phyloP scores from a whole-genome alignment of 2,113 vertebrate genomes.

The Neoarius graeffei region DNA sequence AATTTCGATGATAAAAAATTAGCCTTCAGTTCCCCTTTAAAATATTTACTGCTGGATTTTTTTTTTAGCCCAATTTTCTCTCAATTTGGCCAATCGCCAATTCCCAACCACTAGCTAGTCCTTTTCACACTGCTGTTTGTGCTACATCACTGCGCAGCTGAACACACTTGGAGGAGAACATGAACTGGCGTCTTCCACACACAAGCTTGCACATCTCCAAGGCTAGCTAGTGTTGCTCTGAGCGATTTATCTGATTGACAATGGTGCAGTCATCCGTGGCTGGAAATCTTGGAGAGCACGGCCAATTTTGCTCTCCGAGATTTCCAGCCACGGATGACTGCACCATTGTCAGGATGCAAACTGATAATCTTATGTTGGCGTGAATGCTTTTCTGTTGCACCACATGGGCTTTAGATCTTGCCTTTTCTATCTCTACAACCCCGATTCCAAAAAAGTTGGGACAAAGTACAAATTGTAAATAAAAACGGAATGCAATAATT shows the following conservation, averaged over 20 bases:
- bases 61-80: not conserved
- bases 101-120: not conserved
- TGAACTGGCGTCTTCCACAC: not conserved
- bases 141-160: not conserved
- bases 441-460: no score
- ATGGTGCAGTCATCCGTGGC: not conserved
- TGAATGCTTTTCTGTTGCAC: not conserved
- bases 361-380: not conserved
- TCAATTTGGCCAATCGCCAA: not conserved
- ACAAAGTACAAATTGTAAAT: no score
- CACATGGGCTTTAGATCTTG: not conserved
- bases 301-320: not conserved
- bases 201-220: not conserved
- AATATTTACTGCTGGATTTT: not conserved
- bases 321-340: not conserved
- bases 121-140: not conserved
- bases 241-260: not conserved
- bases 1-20: no score
- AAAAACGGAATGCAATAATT: no score
- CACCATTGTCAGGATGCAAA: not conserved
- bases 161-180: not conserved
- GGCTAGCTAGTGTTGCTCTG: not conserved
- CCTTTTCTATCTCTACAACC: not conserved
- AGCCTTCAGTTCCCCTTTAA: not conserved
- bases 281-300: not conserved